These are phyloP conservation scores for Haliaeetus leucogaster DNA, from an alignment of 2,113 vertebrate genomes.

Conservation along the genomic window DNA sequence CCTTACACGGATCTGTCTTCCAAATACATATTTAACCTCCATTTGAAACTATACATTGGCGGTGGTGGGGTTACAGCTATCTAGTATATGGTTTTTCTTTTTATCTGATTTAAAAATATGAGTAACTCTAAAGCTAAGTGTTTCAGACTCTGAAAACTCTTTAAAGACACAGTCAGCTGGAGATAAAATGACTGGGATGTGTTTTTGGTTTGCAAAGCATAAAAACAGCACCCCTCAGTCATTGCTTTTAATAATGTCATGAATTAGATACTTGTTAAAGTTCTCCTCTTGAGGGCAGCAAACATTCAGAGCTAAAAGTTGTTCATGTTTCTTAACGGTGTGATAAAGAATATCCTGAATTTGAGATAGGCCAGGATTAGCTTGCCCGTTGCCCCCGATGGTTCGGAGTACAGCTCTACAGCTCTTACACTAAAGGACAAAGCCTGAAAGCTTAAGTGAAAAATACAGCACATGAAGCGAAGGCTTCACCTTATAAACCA, in stretches of 20 bases:
- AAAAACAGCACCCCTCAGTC: neutral
- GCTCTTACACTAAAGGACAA: neutral
- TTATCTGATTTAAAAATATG: neutral
- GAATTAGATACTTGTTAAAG: neutral
- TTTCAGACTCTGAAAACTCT: neutral
- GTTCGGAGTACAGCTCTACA: neutral
- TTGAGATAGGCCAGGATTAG: neutral
- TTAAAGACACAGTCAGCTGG: neutral
- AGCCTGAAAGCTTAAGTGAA: neutral
- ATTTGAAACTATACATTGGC: neutral
- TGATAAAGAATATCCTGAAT: neutral
- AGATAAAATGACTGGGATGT: neutral
- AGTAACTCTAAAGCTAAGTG: neutral
- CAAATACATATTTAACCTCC: neutral
- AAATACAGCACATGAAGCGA: neutral
- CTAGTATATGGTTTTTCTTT: neutral
- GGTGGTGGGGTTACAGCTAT: neutral
- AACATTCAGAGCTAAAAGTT: neutral
- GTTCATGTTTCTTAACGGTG: neutral
- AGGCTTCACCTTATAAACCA: neutral
- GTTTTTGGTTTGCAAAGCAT: neutral
- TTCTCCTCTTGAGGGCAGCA: constrained; percentile 68
- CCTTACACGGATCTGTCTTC: neutral
- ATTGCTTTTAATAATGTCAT: neutral
- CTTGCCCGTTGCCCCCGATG: neutral